Conservation (phyloP, 2,113 vertebrate species). For the Rhinoderma darwinii region DNA sequence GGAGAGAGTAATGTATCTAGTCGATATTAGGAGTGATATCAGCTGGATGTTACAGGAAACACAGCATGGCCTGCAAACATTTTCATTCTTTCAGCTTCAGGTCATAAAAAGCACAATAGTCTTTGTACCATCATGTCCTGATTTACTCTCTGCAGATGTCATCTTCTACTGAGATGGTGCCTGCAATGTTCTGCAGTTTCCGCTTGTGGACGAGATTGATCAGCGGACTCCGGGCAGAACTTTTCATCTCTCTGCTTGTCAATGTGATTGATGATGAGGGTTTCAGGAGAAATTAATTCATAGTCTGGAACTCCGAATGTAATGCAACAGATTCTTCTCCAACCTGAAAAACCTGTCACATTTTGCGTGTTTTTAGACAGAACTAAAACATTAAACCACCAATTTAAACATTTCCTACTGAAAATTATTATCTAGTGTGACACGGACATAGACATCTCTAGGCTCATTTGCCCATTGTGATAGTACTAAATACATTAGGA, state of each 20-base stretch:
- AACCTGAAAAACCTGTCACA: not conserved
- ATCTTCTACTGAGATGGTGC: slow-evolving; percentile 16
- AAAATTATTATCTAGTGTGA: not conserved
- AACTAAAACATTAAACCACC: not conserved
- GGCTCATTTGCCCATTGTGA: not conserved
- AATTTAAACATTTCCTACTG: not conserved
- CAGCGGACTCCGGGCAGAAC: slow-evolving; percentile 11
- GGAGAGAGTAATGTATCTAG: not conserved
- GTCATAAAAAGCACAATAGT: not conserved
- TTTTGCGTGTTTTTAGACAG: not conserved
- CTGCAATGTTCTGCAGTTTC: not conserved
- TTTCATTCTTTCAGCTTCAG: not conserved
- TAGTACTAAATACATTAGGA: not conserved
- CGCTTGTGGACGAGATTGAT: slow-evolving; percentile 30
- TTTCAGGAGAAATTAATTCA: slow-evolving; percentile 17
- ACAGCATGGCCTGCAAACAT: not conserved
- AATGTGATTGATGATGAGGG: slow-evolving; percentile 30
- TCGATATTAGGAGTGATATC: not conserved
- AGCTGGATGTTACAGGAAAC: not conserved
- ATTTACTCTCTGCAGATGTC: slow-evolving; percentile 41
- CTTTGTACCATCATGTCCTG: not conserved
- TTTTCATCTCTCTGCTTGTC: slow-evolving; percentile 42
- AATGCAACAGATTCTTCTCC: slow-evolving; percentile 26
- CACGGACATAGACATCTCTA: not conserved
- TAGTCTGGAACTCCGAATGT: slow-evolving; percentile 14